Conservation (phyloP, 2,113 vertebrate genomes). For the Clarias batrachus region DNA sequence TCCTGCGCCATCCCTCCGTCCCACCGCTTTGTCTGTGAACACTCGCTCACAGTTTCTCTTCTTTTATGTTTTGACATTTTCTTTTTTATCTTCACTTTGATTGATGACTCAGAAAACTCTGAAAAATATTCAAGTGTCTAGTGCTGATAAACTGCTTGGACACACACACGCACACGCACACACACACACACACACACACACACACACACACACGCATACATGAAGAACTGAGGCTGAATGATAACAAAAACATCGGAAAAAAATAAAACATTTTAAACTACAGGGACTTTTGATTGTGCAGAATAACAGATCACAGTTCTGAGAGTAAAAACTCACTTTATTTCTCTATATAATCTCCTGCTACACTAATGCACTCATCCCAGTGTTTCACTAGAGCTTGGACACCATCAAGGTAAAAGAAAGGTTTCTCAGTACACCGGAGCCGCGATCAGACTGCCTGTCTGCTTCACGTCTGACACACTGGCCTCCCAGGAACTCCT, state of each 20-base stretch:
- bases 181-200: neutral
- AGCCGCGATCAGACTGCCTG: no score
- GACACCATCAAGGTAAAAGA: no score
- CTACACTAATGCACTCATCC: no score
- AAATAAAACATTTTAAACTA: neutral
- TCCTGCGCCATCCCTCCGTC: neutral
- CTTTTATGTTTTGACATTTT: neutral
- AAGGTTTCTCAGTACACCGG: no score
- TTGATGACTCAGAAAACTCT: conserved; percentile 17
- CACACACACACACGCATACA: neutral
- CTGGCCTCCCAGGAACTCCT: no score
- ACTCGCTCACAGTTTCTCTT: neutral
- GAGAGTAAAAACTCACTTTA: no score
- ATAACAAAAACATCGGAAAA: neutral
- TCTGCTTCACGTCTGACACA: no score
- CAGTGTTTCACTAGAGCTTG: no score
- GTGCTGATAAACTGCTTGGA: neutral
- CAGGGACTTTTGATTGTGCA: no score
- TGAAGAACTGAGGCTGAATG: neutral
- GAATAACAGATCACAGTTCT: no score
- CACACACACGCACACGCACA: neutral
- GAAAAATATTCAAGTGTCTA: neutral
- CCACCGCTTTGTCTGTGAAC: conserved; percentile 46
- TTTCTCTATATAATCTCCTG: no score
- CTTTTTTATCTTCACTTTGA: conserved; percentile 6